These are phyloP conservation scores for Ichneumon xanthorius DNA, from an alignment of 2,888 invertebrate genomes.

Conservation along the genomic window DNA sequence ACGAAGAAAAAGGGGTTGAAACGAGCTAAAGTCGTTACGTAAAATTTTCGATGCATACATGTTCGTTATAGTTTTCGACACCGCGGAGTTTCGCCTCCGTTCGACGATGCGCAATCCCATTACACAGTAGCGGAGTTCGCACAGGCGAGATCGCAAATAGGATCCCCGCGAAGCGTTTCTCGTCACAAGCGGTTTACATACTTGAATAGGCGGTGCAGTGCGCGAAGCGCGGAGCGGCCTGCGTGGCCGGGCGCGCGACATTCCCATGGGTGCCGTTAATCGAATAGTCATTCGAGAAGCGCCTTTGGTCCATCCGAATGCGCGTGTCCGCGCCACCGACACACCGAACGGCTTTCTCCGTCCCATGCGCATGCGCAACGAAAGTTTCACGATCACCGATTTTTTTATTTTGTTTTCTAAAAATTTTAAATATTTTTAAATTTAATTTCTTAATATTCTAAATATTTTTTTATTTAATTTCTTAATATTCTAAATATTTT, in stretches of 20 bases:
- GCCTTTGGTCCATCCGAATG: slow-evolving; percentile 37
- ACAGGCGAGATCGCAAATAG: slow-evolving; percentile 36
- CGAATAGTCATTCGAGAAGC: slow-evolving; percentile 59
- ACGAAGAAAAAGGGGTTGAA: neutral
- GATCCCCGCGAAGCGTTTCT: slow-evolving; percentile 41
- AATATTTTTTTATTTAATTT: no score
- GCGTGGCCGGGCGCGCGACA: slow-evolving; percentile 30
- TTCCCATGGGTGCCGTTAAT: slow-evolving; percentile 60
- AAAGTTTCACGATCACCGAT: slow-evolving; percentile 12
- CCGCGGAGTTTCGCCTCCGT: slow-evolving; percentile 28
- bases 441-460: no score
- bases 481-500: no score
- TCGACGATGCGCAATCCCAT: slow-evolving; percentile 54
- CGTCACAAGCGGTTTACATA: slow-evolving; percentile 51
- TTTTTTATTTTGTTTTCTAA: neutral
- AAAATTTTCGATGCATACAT: slow-evolving; percentile 20
- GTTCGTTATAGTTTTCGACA: slow-evolving; percentile 2
- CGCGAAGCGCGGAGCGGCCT: neutral
- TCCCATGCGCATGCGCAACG: slow-evolving; percentile 27
- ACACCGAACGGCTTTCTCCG: slow-evolving; percentile 10
- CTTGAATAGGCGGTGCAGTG: slow-evolving; percentile 13
- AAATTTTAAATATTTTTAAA: neutral
- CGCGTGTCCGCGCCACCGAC: neutral
- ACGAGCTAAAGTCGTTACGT: neutral
- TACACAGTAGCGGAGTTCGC: slow-evolving; percentile 12